Percentiles rank a stretch among this genome's conserved stretches.
Conservation (phyloP, 2,113 vertebrate genomes). For the Platysteira castanea region DNA sequence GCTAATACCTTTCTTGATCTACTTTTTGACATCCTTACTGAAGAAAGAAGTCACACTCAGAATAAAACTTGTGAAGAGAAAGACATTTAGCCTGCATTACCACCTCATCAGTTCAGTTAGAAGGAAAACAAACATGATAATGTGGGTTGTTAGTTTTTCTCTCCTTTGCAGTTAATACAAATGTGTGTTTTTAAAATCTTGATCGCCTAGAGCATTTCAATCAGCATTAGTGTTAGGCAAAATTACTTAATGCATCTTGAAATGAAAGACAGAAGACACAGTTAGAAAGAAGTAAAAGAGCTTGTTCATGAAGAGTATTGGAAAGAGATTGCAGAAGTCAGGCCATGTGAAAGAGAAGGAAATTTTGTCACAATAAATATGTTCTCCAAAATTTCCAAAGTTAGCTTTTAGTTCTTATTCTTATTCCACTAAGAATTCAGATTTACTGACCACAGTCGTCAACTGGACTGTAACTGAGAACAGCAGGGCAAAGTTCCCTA, state of each 20-base stretch:
- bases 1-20: background rate
- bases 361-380: background rate
- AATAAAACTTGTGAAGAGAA: background rate
- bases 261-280: background rate
- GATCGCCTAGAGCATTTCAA: background rate
- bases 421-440: background rate
- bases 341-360: background rate
- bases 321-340: background rate
- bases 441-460: background rate
- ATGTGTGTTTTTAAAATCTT: background rate
- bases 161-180: background rate
- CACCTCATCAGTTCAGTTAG: background rate
- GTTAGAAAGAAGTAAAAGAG: background rate
- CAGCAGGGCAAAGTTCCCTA: background rate
- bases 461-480: background rate
- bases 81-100: background rate
- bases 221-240: background rate
- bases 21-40: background rate
- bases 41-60: background rate
- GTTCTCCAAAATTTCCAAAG: background rate
- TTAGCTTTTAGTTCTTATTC: background rate
- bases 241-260: background rate
- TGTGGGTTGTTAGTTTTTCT: background rate
- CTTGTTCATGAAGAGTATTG: background rate
- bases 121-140: conserved; percentile 14